Evolutionary conservation across 2,888 invertebrate genomes (phyloP), one percentile per base, ranked within the genome.

Genomic region (Cephus pygmeus): DNA sequence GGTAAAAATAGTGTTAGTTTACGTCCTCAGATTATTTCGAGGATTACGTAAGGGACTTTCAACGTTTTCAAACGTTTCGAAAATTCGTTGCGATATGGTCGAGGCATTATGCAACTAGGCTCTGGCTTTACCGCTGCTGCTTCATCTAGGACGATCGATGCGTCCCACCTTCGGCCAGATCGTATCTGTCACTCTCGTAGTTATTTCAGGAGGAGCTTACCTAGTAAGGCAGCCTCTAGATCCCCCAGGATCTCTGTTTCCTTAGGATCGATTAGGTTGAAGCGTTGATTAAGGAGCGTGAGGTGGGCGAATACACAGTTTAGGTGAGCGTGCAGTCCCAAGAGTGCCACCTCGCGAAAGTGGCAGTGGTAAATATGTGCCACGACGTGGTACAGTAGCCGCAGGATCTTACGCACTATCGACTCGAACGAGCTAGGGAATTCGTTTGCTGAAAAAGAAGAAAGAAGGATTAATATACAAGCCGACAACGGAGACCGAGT

Each of bases 281-380:
- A 98, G 92, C 97, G 96, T 92, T 96, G 94, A 92, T 94, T 94
- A 92, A 95, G 94, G 87, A 95, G 96, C 90, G 97, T 97, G 92
- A 99, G 95, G 94, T 99, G 98, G 92, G 97, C 97, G 94, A 98
- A 98, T 88, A 99, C 97, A 93, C 98, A 96, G 94, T 99, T 98
- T 92, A 99, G 95, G 93, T 99, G 98, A 91, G 97, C 96, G 93
- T 98, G 98, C 92, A 99, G 94, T 88, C 97, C 96, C 92, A 99
- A 95, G 92, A 97, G 94, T 91, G 97, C 96, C 89, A 98, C 96
- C 94, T 98, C 97, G 93, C 97, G 95, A 94, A 98, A 98, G 95
- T 99, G 99, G 93, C 97, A 96, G 92, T 98, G 98, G 94, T 99
- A 98, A 92, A 99, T 94, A 94, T 99, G 99, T 92, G 98, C 98